A percentile compares a stretch with the other conserved stretches of the same genome.
Evolutionary conservation across 2,888 invertebrate genomes (phyloP).

Genomic region (Selenia dentaria): DNA sequence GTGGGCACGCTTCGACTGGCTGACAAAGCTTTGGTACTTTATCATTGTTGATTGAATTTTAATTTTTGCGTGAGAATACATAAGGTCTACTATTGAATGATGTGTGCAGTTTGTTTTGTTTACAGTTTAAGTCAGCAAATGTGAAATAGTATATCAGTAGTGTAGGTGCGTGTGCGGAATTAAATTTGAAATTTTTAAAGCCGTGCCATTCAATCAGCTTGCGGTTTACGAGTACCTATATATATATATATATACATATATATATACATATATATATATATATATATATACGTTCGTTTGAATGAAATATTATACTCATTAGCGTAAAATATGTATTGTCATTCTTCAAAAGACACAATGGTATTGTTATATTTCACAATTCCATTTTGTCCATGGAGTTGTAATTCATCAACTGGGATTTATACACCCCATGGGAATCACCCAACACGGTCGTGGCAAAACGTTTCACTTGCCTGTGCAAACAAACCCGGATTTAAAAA

Average conservation of each 20-base stretch:
- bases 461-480: conserved; percentile 49
- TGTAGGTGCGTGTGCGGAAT: too few relatives aligned
- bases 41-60: conserved; percentile 13
- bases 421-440: conserved; percentile 50
- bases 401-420: conserved; percentile 37
- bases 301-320: conserved; percentile 5
- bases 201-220: conserved; percentile 20
- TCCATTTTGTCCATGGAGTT: conserved; percentile 7
- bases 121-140: too few relatives aligned
- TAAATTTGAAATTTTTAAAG: too few relatives aligned
- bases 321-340: not conserved
- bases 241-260: too few relatives aligned
- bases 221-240: too few relatives aligned
- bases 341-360: not conserved
- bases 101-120: not conserved
- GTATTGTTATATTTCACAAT: conserved; percentile 12
- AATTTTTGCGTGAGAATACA: conserved; percentile 5
- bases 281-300: too few relatives aligned
- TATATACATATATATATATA: too few relatives aligned
- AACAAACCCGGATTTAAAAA: conserved; percentile 53
- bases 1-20: conserved; percentile 46
- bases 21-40: conserved; percentile 10
- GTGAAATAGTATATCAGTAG: too few relatives aligned
- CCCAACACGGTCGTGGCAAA: conserved; percentile 52
- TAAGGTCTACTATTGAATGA: conserved; percentile 16